Evolutionary conservation across 2,113 vertebrate species (phyloP).

Genomic region (Heloderma charlesbogerti): DNA sequence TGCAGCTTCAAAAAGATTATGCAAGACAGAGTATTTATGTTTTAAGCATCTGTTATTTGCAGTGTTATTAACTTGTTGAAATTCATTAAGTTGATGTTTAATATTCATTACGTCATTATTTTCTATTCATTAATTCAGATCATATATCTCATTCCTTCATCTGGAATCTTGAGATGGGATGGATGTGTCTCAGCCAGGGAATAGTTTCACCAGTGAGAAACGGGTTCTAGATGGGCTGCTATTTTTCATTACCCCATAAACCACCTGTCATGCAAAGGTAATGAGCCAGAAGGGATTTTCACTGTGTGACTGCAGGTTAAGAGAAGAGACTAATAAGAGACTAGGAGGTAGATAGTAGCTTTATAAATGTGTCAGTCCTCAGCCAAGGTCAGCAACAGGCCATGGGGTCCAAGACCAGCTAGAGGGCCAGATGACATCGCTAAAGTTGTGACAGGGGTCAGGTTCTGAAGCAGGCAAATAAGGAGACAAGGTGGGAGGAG

Average conservation of each 20-base stretch:
- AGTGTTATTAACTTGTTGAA: slow-evolving; percentile 8
- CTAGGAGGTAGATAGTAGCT: too few relatives aligned
- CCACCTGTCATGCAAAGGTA: background rate
- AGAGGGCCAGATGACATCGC: too few relatives aligned
- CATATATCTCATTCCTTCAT: background rate
- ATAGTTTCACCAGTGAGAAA: background rate
- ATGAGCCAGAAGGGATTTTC: background rate
- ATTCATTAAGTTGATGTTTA: slow-evolving; percentile 10
- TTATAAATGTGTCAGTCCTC: too few relatives aligned
- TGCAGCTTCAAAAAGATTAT: background rate
- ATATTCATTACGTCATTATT: slow-evolving; percentile 1
- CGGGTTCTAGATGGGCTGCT: background rate
- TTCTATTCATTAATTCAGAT: slow-evolving; percentile 9
- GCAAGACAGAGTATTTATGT: background rate
- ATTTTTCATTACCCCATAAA: background rate
- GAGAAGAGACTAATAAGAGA: background rate
- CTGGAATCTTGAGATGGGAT: background rate
- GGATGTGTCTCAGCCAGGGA: background rate
- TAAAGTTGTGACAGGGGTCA: background rate
- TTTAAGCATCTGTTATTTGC: background rate
- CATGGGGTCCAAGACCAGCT: background rate
- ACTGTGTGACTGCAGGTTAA: background rate
- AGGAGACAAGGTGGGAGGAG: background rate
- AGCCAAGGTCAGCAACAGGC: background rate
- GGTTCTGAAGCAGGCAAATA: background rate